A percentile compares a stretch with the other conserved stretches of the same genome.
Conservation (phyloP, 2,888 invertebrate genomes). For the Coenonympha arcania region DNA sequence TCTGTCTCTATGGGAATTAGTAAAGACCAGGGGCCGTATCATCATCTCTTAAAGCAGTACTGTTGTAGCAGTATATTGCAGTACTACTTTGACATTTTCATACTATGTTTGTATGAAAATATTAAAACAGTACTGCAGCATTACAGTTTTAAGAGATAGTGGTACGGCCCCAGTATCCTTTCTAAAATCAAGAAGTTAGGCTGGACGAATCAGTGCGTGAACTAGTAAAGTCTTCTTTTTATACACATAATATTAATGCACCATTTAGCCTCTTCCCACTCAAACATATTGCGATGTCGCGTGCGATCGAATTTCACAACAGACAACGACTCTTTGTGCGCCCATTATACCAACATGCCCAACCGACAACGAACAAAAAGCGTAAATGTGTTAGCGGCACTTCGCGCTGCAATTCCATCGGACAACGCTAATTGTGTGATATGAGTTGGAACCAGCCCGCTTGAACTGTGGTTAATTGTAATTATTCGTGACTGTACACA, state of each 20-base stretch:
- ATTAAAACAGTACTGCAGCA: no score
- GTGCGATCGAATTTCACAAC: slow-evolving; percentile 62
- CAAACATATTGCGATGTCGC: slow-evolving; percentile 57
- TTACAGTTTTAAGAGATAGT: no score
- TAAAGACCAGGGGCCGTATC: no score
- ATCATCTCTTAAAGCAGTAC: no score
- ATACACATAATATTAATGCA: not conserved
- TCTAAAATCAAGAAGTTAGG: no score
- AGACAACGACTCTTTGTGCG: slow-evolving; percentile 49
- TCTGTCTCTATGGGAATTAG: no score
- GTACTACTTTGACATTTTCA: no score
- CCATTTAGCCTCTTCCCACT: slow-evolving; percentile 28
- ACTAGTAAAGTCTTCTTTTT: no score
- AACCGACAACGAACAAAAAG: slow-evolving; percentile 51
- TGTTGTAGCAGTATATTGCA: no score
- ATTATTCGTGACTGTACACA: slow-evolving; percentile 7
- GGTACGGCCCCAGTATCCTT: no score
- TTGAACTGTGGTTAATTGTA: slow-evolving; percentile 33
- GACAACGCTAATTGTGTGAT: slow-evolving; percentile 52
- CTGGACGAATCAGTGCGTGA: no score
- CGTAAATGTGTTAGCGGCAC: slow-evolving; percentile 62
- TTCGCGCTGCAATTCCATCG: slow-evolving; percentile 60
- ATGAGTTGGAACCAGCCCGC: slow-evolving; percentile 29
- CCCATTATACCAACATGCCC: slow-evolving; percentile 38
- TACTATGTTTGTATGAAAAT: no score